A percentile compares a stretch with the other conserved stretches of the same genome.
Conservation (phyloP, 2,888 invertebrate genomes). For the Synanthedon andrenaeformis region DNA sequence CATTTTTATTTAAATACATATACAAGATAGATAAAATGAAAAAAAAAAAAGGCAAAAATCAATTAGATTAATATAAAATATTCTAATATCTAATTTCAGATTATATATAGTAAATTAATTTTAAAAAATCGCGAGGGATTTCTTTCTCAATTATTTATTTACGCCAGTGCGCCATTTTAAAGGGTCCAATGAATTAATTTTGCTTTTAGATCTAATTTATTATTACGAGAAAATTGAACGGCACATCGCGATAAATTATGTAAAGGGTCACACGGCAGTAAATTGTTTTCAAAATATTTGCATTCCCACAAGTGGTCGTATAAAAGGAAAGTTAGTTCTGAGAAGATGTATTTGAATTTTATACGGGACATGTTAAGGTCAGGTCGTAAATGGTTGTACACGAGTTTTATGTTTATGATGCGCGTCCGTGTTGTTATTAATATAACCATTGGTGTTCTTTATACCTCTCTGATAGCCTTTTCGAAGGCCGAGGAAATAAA, state of each 20-base stretch:
- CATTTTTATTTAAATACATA: too few relatives aligned
- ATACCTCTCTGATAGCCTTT: conserved; percentile 17
- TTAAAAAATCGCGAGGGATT: too few relatives aligned
- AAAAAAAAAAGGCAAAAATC: too few relatives aligned
- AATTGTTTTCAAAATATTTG: neutral
- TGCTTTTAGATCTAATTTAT: neutral
- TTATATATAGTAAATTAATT: too few relatives aligned
- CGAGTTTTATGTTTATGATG: conserved; percentile 42
- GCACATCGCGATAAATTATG: neutral
- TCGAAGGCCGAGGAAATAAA: conserved; percentile 18
- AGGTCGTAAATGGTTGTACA: conserved; percentile 16
- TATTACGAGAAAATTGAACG: neutral
- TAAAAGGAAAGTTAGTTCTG: conserved; percentile 33
- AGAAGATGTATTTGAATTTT: conserved; percentile 26
- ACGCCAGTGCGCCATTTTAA: too few relatives aligned
- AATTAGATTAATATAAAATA: too few relatives aligned
- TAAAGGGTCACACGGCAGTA: neutral
- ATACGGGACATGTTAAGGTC: conserved; percentile 15
- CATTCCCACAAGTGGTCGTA: conserved; percentile 4
- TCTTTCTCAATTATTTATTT: too few relatives aligned
- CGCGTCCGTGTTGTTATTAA: conserved; percentile 30
- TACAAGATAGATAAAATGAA: too few relatives aligned
- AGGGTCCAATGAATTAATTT: too few relatives aligned
- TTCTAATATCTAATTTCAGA: too few relatives aligned
- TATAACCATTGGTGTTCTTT: conserved; percentile 23